phyloP scores from a whole-genome alignment of 2,113 vertebrate species.

The Macrotus californicus region DNA sequence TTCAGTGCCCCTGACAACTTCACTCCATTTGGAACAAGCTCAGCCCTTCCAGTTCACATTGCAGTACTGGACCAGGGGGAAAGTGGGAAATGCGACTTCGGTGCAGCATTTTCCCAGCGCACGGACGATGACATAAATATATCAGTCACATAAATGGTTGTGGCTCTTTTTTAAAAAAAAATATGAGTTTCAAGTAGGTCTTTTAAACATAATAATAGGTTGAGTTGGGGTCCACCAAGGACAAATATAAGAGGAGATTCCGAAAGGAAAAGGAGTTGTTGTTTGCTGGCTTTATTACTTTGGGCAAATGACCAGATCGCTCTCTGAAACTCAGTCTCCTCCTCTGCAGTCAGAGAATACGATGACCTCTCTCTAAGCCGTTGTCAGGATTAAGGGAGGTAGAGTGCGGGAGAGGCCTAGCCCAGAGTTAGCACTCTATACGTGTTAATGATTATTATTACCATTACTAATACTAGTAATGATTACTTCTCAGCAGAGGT shows the following conservation, averaged over 20 bases:
- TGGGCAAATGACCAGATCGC: not conserved
- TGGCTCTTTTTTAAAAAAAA: not conserved
- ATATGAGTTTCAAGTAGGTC: not conserved
- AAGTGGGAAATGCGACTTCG: not conserved
- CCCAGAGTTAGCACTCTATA: not conserved
- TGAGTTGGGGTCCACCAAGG: not conserved
- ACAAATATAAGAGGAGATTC: not conserved
- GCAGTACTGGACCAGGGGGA: not conserved
- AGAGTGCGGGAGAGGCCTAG: not conserved
- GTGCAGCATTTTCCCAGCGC: accelerated
- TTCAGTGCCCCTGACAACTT: not conserved
- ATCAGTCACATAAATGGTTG: not conserved
- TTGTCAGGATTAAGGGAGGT: not conserved
- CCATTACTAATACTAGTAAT: not conserved
- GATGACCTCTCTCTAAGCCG: not conserved
- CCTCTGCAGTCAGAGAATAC: not conserved
- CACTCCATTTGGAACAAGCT: not conserved
- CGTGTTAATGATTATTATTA: not conserved
- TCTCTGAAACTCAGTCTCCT: not conserved
- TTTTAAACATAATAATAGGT: not conserved
- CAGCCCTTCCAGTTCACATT: not conserved
- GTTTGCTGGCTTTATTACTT: not conserved
- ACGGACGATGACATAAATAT: not conserved
- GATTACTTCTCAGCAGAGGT: not conserved
- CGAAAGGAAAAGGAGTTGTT: not conserved